phyloP scores from a whole-genome alignment of 1,140 invertebrate genomes.

The Drosophila murphyi region DNA sequence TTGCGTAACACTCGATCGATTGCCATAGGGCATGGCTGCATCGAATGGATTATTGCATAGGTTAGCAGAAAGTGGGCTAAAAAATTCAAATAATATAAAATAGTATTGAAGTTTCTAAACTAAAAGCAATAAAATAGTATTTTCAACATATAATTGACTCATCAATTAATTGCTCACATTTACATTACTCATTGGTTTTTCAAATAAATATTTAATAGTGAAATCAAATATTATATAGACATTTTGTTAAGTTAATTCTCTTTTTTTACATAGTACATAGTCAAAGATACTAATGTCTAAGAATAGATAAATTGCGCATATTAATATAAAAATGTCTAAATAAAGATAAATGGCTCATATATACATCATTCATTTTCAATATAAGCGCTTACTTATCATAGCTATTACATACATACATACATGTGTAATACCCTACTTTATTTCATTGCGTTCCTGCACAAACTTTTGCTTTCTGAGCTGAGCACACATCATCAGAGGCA shows the following conservation, averaged over 20 bases:
- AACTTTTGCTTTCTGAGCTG: conserved; percentile 41
- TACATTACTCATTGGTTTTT: neutral
- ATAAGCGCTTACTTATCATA: neutral
- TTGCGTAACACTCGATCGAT: conserved; percentile 16
- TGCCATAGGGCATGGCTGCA: conserved; percentile 7
- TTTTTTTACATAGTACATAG: too few species aligned
- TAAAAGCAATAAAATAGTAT: too few species aligned
- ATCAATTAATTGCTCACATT: neutral
- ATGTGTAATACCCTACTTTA: neutral
- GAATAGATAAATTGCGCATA: neutral
- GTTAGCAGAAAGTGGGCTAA: neutral
- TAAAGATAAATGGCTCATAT: conserved; percentile 1
- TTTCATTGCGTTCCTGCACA: neutral
- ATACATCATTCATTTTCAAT: neutral
- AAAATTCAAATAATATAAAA: too few species aligned
- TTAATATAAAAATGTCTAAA: neutral
- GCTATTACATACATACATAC: neutral
- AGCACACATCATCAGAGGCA: conserved; percentile 13
- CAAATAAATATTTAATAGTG: too few species aligned
- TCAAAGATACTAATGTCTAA: too few species aligned
- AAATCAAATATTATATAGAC: too few species aligned
- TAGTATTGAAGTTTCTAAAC: too few species aligned
- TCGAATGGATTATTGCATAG: neutral
- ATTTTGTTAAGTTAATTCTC: too few species aligned
- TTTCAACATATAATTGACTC: too few species aligned